Percentiles rank a stretch among this genome's conserved stretches.
Conservation (phyloP, 1,140 invertebrate genomes). For the Cyclargus thomasi region DNA sequence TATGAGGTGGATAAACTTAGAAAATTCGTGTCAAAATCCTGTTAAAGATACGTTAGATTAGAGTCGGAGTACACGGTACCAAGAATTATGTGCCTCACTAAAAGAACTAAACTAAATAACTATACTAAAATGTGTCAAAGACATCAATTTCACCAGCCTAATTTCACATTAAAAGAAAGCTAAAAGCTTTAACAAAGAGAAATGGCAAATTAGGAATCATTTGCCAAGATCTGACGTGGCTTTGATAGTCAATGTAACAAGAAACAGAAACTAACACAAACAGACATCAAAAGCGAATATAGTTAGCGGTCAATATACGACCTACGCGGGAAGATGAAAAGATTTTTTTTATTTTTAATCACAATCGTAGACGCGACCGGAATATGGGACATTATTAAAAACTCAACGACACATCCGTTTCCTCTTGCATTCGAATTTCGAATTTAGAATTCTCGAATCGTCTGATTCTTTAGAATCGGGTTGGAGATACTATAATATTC, state of each 20-base stretch:
- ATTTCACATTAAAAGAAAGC: not conserved
- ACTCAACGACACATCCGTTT: slow-evolving; percentile 64
- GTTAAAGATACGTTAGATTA: too few relatives aligned
- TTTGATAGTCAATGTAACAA: not conserved
- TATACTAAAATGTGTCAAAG: too few relatives aligned
- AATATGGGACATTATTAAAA: slow-evolving; percentile 65
- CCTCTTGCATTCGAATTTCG: slow-evolving; percentile 49
- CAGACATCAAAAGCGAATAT: slow-evolving; percentile 47
- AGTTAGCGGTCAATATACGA: slow-evolving; percentile 45
- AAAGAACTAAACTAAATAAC: too few relatives aligned
- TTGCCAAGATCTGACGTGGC: too few relatives aligned
- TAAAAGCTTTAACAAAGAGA: too few relatives aligned
- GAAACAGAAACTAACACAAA: slow-evolving; percentile 16
- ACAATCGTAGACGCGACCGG: slow-evolving; percentile 44
- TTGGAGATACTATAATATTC: not conserved
- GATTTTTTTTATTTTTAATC: slow-evolving; percentile 60
- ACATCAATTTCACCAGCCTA: too few relatives aligned
- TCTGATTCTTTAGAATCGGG: slow-evolving; percentile 12
- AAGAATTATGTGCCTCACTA: too few relatives aligned
- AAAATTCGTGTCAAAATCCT: not conserved
- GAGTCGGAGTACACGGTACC: too few relatives aligned
- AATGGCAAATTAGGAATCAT: too few relatives aligned
- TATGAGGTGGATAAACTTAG: slow-evolving; percentile 6
- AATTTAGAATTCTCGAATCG: slow-evolving; percentile 24
- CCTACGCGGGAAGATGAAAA: slow-evolving; percentile 56